Evolutionary conservation across 2,797 vertebrate genomes (phyloP).

Genomic region (Syncerus caffer): DNA sequence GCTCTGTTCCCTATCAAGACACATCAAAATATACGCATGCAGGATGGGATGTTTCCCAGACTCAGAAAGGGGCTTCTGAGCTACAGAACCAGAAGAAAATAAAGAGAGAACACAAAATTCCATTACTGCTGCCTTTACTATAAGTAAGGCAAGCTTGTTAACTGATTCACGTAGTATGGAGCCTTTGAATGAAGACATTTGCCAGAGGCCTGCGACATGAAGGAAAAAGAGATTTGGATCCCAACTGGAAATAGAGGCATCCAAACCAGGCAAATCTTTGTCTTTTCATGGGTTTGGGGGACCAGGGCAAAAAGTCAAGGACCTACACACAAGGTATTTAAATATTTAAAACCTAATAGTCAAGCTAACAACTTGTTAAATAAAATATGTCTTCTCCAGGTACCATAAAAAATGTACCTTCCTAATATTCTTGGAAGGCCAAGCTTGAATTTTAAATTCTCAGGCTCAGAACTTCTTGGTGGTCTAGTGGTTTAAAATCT

Average conservation of each 20-base stretch:
- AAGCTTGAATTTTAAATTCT: not conserved
- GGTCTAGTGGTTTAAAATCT: not conserved
- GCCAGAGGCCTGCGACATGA: not conserved
- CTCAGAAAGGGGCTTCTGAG: not conserved
- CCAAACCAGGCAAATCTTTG: not conserved
- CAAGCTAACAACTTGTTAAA: not conserved
- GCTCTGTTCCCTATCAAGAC: not conserved
- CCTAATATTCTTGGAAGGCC: not conserved
- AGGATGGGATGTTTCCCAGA: not conserved
- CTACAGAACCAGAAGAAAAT: not conserved
- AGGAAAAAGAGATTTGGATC: not conserved
- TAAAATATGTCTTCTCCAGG: not conserved
- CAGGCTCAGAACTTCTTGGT: not conserved
- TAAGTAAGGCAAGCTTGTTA: not conserved
- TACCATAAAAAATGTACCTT: not conserved
- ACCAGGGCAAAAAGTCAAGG: not conserved
- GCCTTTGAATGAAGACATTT: not conserved
- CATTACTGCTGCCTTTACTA: not conserved
- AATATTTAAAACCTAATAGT: not conserved
- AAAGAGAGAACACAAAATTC: not conserved
- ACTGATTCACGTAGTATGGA: rapidly evolving
- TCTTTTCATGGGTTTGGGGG: not conserved
- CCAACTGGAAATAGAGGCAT: not conserved
- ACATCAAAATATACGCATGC: not conserved
- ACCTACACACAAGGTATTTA: not conserved